Conservation (phyloP, 2,797 vertebrate genomes). For the Parauchenoglanis ngamensis region DNA sequence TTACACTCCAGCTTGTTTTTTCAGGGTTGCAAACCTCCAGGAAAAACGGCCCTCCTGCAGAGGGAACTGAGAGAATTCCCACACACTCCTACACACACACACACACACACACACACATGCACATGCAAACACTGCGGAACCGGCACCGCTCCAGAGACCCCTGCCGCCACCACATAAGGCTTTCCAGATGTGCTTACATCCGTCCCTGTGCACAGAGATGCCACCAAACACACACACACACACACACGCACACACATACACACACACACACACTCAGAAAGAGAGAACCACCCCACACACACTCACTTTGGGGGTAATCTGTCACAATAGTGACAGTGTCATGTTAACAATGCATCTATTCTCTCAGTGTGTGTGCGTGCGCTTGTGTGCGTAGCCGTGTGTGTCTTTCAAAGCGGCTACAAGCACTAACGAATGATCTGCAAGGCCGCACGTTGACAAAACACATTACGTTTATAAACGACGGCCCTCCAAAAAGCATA, state of each 20-base stretch:
- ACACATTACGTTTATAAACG: background rate
- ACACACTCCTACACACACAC: constrained; percentile 62
- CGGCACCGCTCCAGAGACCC: constrained; percentile 54
- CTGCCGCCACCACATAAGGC: constrained; percentile 60
- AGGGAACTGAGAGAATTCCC: constrained; percentile 71
- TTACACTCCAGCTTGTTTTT: constrained; percentile 67
- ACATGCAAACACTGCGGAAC: constrained; percentile 36
- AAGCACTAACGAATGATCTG: background rate
- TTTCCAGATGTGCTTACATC: constrained; percentile 75
- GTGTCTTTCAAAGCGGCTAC: constrained; percentile 16
- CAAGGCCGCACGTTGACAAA: background rate
- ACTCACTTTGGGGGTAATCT: constrained; percentile 24
- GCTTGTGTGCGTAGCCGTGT: constrained; percentile 5
- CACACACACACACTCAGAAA: constrained; percentile 8
- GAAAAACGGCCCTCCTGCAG: constrained; percentile 70
- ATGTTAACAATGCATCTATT: constrained; percentile 32
- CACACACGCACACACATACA: constrained; percentile 43
- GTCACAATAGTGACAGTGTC: constrained; percentile 24
- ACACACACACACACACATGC: constrained; percentile 50
- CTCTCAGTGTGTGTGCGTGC: background rate
- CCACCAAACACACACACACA: constrained; percentile 47
- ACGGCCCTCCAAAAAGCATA: background rate
- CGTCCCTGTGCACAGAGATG: constrained; percentile 49
- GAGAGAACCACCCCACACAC: constrained; percentile 34
- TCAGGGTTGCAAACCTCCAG: constrained; percentile 58